Evolutionary conservation across 1,140 invertebrate genomes (phyloP).

Genomic region (Caenorhabditis tropicalis): DNA sequence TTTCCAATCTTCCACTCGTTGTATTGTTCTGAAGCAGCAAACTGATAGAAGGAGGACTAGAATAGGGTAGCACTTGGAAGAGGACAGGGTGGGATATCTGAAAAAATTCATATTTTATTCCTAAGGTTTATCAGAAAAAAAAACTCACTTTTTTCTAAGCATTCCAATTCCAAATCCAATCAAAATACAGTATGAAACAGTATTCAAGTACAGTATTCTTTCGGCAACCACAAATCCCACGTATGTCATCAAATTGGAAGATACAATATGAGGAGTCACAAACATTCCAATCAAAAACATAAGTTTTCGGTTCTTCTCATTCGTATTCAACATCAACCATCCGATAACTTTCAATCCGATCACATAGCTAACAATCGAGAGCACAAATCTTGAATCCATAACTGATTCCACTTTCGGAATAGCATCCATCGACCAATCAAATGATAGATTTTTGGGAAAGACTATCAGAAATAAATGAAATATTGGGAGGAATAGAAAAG

Average conservation of each 20-base stretch:
- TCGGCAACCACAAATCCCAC: slow-evolving; percentile 16
- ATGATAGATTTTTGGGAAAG: not conserved
- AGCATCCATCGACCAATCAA: slow-evolving; percentile 15
- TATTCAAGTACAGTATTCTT: slow-evolving; percentile 17
- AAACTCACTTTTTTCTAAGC: not conserved
- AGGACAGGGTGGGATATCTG: not conserved
- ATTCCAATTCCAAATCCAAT: not conserved
- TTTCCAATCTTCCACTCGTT: slow-evolving; percentile 17
- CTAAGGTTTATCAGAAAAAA: not conserved
- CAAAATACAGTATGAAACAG: slow-evolving; percentile 10
- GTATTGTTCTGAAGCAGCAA: not conserved
- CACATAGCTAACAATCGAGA: not conserved
- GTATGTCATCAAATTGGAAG: not conserved
- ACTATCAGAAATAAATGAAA: not conserved
- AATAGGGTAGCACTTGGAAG: not conserved
- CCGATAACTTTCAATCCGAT: too few relatives aligned
- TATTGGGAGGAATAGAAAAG: not conserved
- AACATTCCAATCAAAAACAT: not conserved
- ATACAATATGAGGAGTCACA: not conserved
- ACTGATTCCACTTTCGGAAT: slow-evolving; percentile 7
- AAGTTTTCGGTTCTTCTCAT: not conserved
- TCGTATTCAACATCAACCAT: not conserved
- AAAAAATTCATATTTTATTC: too few relatives aligned
- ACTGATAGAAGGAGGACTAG: not conserved
- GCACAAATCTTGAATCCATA: not conserved